These are phyloP conservation scores for Gallinago media DNA, from an alignment of 2,113 vertebrate species.

Conservation along the genomic window DNA sequence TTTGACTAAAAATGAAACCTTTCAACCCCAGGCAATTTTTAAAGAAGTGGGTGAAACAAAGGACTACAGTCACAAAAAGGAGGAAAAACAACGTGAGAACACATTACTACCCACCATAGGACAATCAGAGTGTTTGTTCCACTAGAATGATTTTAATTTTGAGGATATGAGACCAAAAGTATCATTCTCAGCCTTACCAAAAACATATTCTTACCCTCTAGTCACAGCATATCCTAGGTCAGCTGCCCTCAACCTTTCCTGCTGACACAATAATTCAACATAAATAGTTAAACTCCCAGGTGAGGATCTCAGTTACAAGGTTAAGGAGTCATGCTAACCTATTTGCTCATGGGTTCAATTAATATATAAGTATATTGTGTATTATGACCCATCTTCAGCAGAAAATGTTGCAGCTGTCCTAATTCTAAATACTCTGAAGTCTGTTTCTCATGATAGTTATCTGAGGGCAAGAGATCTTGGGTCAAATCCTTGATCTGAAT, in stretches of 20 bases:
- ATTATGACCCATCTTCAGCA: background rate
- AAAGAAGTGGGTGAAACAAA: background rate
- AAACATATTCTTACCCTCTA: background rate
- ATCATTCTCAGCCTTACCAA: background rate
- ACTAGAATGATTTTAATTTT: background rate
- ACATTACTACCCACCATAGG: fast-evolving
- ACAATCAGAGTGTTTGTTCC: background rate
- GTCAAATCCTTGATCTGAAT: background rate
- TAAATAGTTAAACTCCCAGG: background rate
- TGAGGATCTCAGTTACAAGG: background rate
- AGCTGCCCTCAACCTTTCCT: background rate
- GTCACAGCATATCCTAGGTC: background rate
- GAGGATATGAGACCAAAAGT: background rate
- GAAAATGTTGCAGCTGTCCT: background rate
- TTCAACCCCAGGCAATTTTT: background rate
- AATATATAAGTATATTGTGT: background rate
- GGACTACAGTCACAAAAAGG: background rate
- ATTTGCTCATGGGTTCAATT: slow-evolving; percentile 1
- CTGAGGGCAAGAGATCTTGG: background rate
- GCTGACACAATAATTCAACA: background rate
- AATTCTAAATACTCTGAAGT: background rate
- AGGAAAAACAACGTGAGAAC: fast-evolving
- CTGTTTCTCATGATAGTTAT: background rate
- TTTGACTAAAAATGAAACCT: background rate
- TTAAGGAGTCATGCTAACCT: background rate